Evolutionary conservation across 2,113 vertebrate genomes (phyloP).

Genomic region (Microtus oregoni): DNA sequence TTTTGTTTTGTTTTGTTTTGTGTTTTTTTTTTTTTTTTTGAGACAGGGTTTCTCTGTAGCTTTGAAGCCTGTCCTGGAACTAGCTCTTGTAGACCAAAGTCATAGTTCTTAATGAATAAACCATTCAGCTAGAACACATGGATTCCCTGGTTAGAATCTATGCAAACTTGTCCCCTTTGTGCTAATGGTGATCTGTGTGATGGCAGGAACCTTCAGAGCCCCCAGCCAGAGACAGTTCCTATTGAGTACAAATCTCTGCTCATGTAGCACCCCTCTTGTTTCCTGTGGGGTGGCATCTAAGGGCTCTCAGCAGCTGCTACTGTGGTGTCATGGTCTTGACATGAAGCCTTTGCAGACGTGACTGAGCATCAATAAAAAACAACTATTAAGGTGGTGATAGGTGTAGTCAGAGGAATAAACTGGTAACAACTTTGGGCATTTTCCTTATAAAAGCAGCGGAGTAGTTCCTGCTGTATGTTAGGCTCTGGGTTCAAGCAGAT

Average conservation of each 20-base stretch:
- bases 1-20: too few species aligned
- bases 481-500: background rate
- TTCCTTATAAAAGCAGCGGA: slow-evolving; percentile 23
- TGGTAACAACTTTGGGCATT: slow-evolving; percentile 2
- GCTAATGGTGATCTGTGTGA: background rate
- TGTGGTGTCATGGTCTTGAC: background rate
- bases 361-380: background rate
- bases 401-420: background rate
- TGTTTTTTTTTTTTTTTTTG: too few species aligned
- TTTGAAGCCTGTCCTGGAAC: too few species aligned
- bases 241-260: background rate
- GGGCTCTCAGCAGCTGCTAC: background rate
- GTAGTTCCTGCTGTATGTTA: background rate
- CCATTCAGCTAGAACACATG: background rate
- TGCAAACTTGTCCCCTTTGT: background rate
- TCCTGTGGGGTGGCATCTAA: background rate
- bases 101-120: background rate
- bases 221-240: slow-evolving; percentile 28
- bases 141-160: background rate
- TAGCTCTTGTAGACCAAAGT: background rate
- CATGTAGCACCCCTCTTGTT: background rate
- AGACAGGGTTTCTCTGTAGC: too few species aligned
- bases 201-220: background rate
- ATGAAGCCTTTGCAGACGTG: slow-evolving; percentile 34
- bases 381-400: background rate